Evolutionary conservation across 2,888 invertebrate genomes (phyloP).

Genomic region (Podotricha telesiphe): DNA sequence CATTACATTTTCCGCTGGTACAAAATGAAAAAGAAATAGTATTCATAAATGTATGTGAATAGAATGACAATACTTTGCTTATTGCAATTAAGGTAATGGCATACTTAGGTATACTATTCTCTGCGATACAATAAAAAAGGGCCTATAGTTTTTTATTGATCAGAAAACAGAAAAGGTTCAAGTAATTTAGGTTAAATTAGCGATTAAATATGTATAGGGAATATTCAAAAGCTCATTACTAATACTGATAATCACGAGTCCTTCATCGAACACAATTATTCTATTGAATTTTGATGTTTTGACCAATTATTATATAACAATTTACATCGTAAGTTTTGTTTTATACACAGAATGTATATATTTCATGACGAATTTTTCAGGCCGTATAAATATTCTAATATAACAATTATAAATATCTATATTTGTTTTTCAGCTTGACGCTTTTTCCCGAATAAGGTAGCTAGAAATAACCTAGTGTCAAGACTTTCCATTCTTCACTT

Average conservation of each 20-base stretch:
- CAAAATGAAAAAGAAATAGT: neutral
- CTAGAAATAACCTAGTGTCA: too few relatives aligned
- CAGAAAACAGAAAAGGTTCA: conserved; percentile 1
- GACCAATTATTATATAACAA: neutral
- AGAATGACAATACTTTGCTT: conserved; percentile 20
- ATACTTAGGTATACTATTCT: conserved; percentile 8
- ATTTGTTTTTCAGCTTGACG: too few relatives aligned
- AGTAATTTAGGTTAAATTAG: conserved; percentile 11
- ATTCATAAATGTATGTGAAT: neutral
- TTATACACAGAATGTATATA: too few relatives aligned
- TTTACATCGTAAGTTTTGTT: too few relatives aligned
- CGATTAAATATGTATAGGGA: conserved; percentile 6
- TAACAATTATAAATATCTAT: too few relatives aligned
- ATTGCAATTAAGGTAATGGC: conserved; percentile 28
- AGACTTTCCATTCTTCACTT: too few relatives aligned
- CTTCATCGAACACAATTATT: neutral
- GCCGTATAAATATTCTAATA: too few relatives aligned
- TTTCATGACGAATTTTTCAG: too few relatives aligned
- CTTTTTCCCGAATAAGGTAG: too few relatives aligned
- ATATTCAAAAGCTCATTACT: neutral
- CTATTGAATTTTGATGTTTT: conserved; percentile 1
- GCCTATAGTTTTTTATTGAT: conserved; percentile 10
- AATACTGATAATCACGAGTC: neutral
- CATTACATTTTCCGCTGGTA: neutral
- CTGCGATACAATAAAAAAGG: conserved; percentile 1